Evolutionary conservation across 2,113 vertebrate species (phyloP).

Genomic region (Amphiprion ocellaris): DNA sequence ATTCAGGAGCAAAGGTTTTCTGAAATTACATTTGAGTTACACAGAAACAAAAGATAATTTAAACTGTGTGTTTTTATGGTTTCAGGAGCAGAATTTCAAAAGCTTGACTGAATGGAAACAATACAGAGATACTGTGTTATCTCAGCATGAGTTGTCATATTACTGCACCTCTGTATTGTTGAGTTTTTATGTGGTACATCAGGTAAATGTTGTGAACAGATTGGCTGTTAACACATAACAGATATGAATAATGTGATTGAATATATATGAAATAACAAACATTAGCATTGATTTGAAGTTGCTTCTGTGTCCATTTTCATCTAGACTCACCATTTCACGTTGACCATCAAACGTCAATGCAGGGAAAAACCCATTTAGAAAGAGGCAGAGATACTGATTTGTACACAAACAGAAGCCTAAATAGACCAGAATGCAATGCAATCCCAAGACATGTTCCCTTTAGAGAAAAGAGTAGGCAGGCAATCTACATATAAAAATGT

Average conservation of each 20-base stretch:
- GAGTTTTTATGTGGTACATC: background rate
- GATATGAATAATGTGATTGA: no score
- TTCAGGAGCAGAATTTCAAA: background rate
- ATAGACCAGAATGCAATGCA: slow-evolving; percentile 9
- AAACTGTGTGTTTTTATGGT: background rate
- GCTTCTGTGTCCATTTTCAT: background rate
- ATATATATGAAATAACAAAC: background rate
- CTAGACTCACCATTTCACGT: background rate
- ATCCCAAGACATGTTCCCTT: background rate
- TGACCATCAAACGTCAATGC: background rate
- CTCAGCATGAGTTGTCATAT: background rate
- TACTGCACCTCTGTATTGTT: background rate
- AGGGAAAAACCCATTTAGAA: background rate
- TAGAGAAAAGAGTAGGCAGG: background rate
- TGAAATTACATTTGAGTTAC: slow-evolving; percentile 11
- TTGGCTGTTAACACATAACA: background rate
- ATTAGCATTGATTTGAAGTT: background rate
- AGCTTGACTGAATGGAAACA: background rate
- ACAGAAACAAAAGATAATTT: background rate
- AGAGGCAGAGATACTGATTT: background rate
- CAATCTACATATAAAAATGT: background rate
- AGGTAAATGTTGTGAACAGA: background rate
- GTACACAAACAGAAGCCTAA: background rate
- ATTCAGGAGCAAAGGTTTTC: slow-evolving; percentile 11
- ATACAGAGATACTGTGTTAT: background rate